Evolutionary conservation across 2,797 vertebrate species (phyloP), one percentile per base, ranked within the genome.

Genomic region (Tinamus major): DNA sequence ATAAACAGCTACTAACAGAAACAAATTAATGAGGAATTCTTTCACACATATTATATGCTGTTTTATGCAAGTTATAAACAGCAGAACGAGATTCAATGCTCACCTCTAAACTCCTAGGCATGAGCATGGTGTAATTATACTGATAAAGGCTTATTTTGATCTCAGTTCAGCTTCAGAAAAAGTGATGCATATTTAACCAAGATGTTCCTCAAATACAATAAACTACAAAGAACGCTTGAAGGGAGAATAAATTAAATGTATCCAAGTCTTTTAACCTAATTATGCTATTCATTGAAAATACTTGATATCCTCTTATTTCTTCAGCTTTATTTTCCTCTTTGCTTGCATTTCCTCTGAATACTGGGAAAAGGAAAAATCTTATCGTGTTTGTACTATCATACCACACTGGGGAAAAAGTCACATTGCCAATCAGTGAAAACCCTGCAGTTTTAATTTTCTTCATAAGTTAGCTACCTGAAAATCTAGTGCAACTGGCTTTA

Each of bases 111-210:
- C 85, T 97, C 85, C 67, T 79, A 95, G 92, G 93, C 93, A 97
- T 92, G 75, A 97, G 84, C 77, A 88, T 93, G 46, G 87, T 96
- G 93, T 97, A 98, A 98, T 98, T 97, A 97, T 95, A 97, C 96
- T 91, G 97, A 98, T 98, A 98, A 98, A 98, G 92, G 97, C 97
- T 98, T 98, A 96, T 94, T 96, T 86, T 97, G 62, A 97, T 97
- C 97, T 95, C 89, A 95, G 85, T 86, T 95, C 83, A 85, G 87
- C 77, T 91, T 89, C 74, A 92, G 71, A 95, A 94, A 96, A 96
- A 74, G 82, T 86, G 74, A 96, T 56, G 76, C 58, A 96, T 90
- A 95, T 96, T 97, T 96, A 95, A 97, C 94, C 93, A 96, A 92
- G 94, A 92, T 94, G 87, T 92, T 94, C 70, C 78, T 91, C 79